These are phyloP conservation scores for Procambarus clarkii DNA, from an alignment of 1,140 invertebrate genomes.

Conservation along the genomic window DNA sequence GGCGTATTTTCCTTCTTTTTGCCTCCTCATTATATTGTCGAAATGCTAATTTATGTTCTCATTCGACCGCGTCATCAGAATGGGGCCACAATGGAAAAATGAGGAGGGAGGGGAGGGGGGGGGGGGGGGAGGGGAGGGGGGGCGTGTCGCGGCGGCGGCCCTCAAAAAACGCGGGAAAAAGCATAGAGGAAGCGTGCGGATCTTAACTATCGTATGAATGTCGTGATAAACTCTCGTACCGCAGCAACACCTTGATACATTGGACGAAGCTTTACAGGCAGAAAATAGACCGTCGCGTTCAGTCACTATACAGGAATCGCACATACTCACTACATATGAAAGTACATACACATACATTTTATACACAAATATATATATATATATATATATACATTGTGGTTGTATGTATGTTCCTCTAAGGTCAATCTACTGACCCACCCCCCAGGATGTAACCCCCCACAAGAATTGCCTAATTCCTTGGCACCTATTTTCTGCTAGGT, in stretches of 20 bases:
- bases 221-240: not conserved
- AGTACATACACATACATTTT: too few relatives aligned
- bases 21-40: conserved; percentile 69
- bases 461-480: too few relatives aligned
- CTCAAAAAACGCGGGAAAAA: not conserved
- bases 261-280: not conserved
- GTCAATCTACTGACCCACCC: too few relatives aligned
- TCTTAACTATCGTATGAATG: not conserved
- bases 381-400: not conserved
- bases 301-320: not conserved
- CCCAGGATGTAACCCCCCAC: too few relatives aligned
- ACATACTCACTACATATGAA: too few relatives aligned
- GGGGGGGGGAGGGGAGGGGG: not conserved
- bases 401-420: not conserved
- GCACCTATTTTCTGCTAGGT: too few relatives aligned
- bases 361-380: not conserved
- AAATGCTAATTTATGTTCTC: conserved; percentile 70
- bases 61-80: conserved; percentile 66
- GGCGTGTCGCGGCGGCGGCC: not conserved
- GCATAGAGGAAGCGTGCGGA: not conserved
- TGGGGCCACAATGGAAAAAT: conserved; percentile 54
- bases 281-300: not conserved
- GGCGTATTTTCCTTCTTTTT: conserved; percentile 69
- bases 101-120: conserved; percentile 3
- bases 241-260: not conserved